These are phyloP conservation scores for Acleris literana DNA, from an alignment of 2,888 invertebrate species.

Conservation along the genomic window DNA sequence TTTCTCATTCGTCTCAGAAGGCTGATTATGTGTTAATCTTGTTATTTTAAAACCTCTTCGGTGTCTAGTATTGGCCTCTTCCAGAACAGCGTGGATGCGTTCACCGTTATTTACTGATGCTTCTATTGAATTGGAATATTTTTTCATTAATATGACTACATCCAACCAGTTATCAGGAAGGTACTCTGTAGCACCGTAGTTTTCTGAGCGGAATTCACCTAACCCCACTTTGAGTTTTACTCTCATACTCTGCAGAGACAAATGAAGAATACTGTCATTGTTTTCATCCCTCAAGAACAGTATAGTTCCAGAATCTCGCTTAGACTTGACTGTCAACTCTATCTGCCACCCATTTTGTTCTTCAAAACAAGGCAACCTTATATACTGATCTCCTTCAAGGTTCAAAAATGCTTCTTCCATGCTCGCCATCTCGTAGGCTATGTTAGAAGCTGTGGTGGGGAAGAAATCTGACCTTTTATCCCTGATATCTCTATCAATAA, in stretches of 20 bases:
- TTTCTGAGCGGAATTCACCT: slow-evolving; percentile 58
- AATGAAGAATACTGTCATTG: slow-evolving; percentile 58
- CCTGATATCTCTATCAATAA: slow-evolving; percentile 48
- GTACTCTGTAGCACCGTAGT: slow-evolving; percentile 63
- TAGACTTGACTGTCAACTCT: slow-evolving; percentile 67
- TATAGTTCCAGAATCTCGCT: slow-evolving; percentile 63
- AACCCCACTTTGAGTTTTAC: slow-evolving; percentile 64
- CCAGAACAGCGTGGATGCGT: slow-evolving; percentile 61
- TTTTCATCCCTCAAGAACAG: slow-evolving; percentile 59
- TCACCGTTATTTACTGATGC: slow-evolving; percentile 66
- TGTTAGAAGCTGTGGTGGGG: slow-evolving; percentile 63
- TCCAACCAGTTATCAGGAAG: slow-evolving; percentile 70
- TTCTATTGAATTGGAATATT: slow-evolving; percentile 65
- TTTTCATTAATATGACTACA: slow-evolving; percentile 60
- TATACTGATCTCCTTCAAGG: slow-evolving; percentile 62
- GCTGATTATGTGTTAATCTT: not conserved
- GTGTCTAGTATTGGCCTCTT: slow-evolving; percentile 42
- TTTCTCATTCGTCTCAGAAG: not conserved
- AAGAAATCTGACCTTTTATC: slow-evolving; percentile 46
- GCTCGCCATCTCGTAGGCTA: slow-evolving; percentile 68
- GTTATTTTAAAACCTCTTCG: slow-evolving; percentile 34
- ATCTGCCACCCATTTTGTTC: slow-evolving; percentile 66
- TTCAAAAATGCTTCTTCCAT: slow-evolving; percentile 66
- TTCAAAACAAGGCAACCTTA: slow-evolving; percentile 68
- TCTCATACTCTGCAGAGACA: slow-evolving; percentile 66